Evolutionary conservation across 2,888 invertebrate species (phyloP).

Genomic region (Tenodera sinensis): DNA sequence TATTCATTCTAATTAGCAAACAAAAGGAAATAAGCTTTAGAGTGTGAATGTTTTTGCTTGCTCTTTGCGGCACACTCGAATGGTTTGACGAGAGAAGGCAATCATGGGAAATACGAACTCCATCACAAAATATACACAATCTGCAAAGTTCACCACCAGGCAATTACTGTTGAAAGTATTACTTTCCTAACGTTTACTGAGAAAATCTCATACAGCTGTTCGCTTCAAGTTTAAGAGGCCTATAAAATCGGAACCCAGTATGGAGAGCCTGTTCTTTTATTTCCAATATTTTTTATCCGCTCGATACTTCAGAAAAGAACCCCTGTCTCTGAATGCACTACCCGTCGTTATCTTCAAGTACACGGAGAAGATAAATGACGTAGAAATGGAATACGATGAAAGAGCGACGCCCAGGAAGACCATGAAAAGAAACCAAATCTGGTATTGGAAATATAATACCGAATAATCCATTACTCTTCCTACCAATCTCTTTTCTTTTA

Average conservation of each 20-base stretch:
- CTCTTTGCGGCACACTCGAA: too few species aligned
- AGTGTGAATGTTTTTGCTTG: too few species aligned
- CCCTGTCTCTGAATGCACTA: not conserved
- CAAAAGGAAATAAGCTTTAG: too few species aligned
- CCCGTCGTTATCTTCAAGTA: not conserved
- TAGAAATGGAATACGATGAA: not conserved
- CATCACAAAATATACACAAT: not conserved
- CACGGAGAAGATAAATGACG: not conserved
- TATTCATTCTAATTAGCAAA: too few species aligned
- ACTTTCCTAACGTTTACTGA: not conserved
- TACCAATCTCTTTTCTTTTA: not conserved
- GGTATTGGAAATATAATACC: not conserved
- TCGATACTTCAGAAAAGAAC: not conserved
- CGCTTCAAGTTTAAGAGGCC: not conserved
- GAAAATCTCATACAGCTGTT: not conserved
- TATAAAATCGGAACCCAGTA: not conserved
- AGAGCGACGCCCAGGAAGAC: not conserved
- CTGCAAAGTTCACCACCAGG: not conserved
- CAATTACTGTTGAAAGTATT: not conserved
- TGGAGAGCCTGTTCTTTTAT: not conserved
- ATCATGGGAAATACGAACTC: too few species aligned
- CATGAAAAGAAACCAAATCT: not conserved
- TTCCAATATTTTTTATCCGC: not conserved
- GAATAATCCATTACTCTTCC: not conserved
- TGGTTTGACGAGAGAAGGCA: too few species aligned